Conservation (phyloP, 2,888 invertebrate genomes). For the Drosophila sordidula region DNA sequence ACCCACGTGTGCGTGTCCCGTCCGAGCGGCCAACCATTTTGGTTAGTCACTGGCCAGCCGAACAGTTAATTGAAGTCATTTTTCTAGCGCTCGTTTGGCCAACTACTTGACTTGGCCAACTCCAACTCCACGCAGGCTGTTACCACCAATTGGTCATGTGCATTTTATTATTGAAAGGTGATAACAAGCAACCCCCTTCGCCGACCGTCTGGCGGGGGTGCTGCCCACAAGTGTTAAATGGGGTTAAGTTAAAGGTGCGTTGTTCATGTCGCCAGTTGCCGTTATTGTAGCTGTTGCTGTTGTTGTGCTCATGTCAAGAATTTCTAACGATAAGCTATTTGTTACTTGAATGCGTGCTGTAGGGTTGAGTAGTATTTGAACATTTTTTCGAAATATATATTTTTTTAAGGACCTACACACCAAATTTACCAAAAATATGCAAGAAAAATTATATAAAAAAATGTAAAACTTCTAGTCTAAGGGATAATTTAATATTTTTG, state of each 20-base stretch:
- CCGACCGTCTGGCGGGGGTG: constrained; percentile 30
- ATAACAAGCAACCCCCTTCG: constrained; percentile 60
- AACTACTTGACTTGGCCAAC: constrained; percentile 44
- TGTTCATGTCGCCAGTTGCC: constrained; percentile 55
- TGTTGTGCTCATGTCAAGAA: constrained; percentile 31
- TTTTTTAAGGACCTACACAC: no score
- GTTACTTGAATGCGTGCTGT: not conserved
- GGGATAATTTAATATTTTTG: no score
- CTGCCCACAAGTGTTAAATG: constrained; percentile 70
- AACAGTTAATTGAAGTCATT: constrained; percentile 77
- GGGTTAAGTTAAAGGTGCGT: constrained; percentile 67
- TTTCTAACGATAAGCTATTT: constrained; percentile 18
- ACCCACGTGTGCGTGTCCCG: constrained; percentile 50
- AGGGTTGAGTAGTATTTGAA: not conserved
- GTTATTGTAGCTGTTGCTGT: constrained; percentile 16
- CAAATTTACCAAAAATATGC: no score
- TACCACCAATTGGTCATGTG: constrained; percentile 66
- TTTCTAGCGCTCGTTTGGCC: constrained; percentile 67
- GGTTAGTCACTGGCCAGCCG: constrained; percentile 74
- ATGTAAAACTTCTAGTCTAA: no score
- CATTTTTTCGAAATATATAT: not conserved
- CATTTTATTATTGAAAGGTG: constrained; percentile 77
- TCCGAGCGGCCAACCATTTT: constrained; percentile 45
- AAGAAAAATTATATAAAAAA: no score
- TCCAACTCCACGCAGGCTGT: constrained; percentile 20